Evolutionary conservation across 2,888 invertebrate genomes (phyloP), one percentile per base, ranked within the genome.

Genomic region (Apotomis turbidana): DNA sequence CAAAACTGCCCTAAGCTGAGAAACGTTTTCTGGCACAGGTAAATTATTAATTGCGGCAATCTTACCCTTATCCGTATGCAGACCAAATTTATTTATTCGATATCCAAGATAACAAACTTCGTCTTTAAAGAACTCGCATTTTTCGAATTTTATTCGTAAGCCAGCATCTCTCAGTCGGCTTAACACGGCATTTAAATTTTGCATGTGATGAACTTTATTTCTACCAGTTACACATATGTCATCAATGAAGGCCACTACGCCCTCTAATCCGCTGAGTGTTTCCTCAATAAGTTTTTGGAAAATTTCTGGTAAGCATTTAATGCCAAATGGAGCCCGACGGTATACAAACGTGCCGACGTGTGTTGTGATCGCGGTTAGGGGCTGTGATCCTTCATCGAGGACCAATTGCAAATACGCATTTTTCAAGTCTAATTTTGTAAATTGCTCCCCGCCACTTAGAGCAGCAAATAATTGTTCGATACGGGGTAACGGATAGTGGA

Each of bases 321-420:
- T 41, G n/a, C 58, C 58, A 41, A 59, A 59, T n/a, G 58, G 58
- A 12, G 58, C 58, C 12, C 58, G 38, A 12, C 79, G 1, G 75
- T 75, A 62, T 6, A 76, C 76, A 72, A 76, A 77, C 3, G 76
- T 78, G 4, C 79, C 78, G 5, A 75, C 52, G 60, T 79, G 78
- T 0, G 78, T 78, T 6, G 75, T 77, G 13, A 79, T 78, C 6
- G 78, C 78, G 6, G 79, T 78, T 10, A 76, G 60, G 46, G 74
- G 68, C 49, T 76, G 78, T 8, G 79, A 79, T 0, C 70, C 74
- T 1, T 77, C 68, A 10, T 72, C 41, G 15, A 77, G 71, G 10
- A 27, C 27, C 27, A 27, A 27, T 27, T 27, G 27, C 27, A 27
- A 27, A 27, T 27, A 27, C 27, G 27, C 27, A 27, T 27, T 27